These are phyloP conservation scores for Limenitis camilla DNA, from an alignment of 2,888 invertebrate genomes.

Conservation along the genomic window DNA sequence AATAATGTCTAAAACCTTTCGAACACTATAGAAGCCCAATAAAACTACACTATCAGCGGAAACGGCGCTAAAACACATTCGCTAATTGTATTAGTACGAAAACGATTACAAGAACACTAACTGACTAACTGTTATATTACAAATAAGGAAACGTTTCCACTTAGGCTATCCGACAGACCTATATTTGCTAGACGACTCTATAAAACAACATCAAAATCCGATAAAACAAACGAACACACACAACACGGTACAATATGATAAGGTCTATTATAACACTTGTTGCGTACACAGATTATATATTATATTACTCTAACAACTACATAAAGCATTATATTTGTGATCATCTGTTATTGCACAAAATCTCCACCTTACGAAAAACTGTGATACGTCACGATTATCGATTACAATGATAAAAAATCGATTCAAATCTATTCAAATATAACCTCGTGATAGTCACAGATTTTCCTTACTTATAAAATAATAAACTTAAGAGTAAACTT, in stretches of 20 bases:
- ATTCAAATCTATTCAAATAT: too few species aligned
- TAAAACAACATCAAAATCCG: background rate
- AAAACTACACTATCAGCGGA: background rate
- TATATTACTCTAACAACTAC: conserved; percentile 57
- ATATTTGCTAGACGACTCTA: background rate
- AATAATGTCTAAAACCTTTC: background rate
- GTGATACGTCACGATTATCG: too few species aligned
- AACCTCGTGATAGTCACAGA: background rate
- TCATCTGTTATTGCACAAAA: conserved; percentile 27
- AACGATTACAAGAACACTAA: too few species aligned
- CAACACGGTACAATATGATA: background rate
- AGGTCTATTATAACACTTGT: background rate
- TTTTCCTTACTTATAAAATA: background rate
- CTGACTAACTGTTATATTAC: background rate
- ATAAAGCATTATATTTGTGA: conserved; percentile 62
- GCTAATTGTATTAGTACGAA: background rate
- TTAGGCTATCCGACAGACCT: conserved; percentile 1
- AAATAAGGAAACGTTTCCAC: background rate
- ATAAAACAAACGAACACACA: background rate
- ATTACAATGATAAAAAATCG: too few species aligned
- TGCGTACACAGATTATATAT: conserved; percentile 25
- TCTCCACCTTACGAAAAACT: background rate
- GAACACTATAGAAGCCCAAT: background rate
- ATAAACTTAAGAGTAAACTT: conserved; percentile 8
- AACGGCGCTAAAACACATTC: background rate